Base-by-base conservation (phyloP, 2,888 invertebrate genomes). In the Eupithecia centaureata region DNA sequence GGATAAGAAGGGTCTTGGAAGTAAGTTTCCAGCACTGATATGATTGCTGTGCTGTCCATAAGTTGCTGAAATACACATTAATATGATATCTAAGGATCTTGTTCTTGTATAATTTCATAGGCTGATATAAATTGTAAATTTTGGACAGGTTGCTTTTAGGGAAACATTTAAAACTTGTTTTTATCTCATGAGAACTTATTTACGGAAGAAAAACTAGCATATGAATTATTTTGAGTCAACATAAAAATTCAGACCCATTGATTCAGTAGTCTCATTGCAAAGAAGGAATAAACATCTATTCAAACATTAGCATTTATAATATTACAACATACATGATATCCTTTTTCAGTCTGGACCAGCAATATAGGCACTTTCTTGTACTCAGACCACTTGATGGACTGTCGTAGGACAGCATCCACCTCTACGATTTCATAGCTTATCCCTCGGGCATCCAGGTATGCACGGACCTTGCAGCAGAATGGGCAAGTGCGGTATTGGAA, bases 401-500 rank as follows among this genome's bases (percentile, higher is more conserved):
- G 96, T 25, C 98, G 94, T 0, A 98, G 94, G 0, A 99, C 98
- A 12, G 99, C 99, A 89, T 99, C 98, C 0, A 99, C 99, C 93
- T 99, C 99, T 3, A 99, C 97, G 8, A 99, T 95, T 78, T 99
- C 97, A 86, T 99, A 99, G 0, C 97, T 97, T 66, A 99, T 95
- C 1, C 99, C 99, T 86, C 96, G 95, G 78, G 96, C 98, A 88
- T 99, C 99, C 13, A 99, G 93, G 86, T 96, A 97, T 0, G 98
- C 96, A 68, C 99, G 94, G 22, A 96, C 96, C 94, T 99, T 99
- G 84, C 98, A 99, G 89, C 99, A 99, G 88, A 99, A 99, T 0
- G 99, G 99, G 83, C 99, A 99, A 0, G 98, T 98, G 81, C 98
- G 97, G 85, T 98, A 99, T 93, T 99, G 99, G 84, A 97, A 99